Percentiles rank a stretch among this genome's conserved stretches.
Evolutionary conservation across 2,888 invertebrate species (phyloP).

Genomic region (Heteropelma amictum): DNA sequence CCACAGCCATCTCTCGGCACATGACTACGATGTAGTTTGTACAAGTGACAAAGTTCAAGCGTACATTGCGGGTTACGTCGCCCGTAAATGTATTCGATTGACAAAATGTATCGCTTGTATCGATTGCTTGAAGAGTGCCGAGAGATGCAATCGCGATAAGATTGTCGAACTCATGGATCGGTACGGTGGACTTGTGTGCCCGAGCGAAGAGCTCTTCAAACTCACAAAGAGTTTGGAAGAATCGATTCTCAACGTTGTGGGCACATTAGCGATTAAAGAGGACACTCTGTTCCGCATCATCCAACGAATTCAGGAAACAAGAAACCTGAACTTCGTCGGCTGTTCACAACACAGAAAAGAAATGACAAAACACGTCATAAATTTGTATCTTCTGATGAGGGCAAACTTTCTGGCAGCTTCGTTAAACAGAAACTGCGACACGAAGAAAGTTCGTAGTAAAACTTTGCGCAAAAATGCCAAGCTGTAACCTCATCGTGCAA

Average conservation of each 20-base stretch:
- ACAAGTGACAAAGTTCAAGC: slow-evolving; percentile 44
- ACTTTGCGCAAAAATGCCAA: slow-evolving; percentile 35
- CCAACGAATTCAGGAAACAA: slow-evolving; percentile 6
- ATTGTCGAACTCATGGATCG: slow-evolving; percentile 32
- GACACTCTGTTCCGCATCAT: slow-evolving; percentile 40
- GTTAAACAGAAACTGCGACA: slow-evolving; percentile 31
- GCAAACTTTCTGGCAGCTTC: slow-evolving; percentile 30
- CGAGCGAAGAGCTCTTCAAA: slow-evolving; percentile 44
- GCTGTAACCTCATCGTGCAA: slow-evolving; percentile 11
- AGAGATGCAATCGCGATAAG: slow-evolving; percentile 26
- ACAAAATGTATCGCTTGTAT: slow-evolving; percentile 35
- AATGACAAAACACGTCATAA: slow-evolving; percentile 15
- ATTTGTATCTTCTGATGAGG: slow-evolving; percentile 19
- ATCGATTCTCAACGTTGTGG: slow-evolving; percentile 31
- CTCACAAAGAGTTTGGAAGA: slow-evolving; percentile 30
- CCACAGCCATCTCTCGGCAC: slow-evolving; percentile 14
- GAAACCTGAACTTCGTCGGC: slow-evolving; percentile 23
- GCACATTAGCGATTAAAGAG: slow-evolving; percentile 25
- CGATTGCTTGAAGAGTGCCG: slow-evolving; percentile 5
- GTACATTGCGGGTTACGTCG: slow-evolving; percentile 51
- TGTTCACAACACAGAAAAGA: slow-evolving; percentile 26
- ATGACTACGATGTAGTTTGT: slow-evolving; percentile 42
- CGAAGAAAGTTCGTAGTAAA: slow-evolving; percentile 23
- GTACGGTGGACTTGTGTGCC: slow-evolving; percentile 33
- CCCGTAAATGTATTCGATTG: slow-evolving; percentile 31